Conservation (phyloP, 2,797 vertebrate genomes). For the Enteromius paludinosus region DNA sequence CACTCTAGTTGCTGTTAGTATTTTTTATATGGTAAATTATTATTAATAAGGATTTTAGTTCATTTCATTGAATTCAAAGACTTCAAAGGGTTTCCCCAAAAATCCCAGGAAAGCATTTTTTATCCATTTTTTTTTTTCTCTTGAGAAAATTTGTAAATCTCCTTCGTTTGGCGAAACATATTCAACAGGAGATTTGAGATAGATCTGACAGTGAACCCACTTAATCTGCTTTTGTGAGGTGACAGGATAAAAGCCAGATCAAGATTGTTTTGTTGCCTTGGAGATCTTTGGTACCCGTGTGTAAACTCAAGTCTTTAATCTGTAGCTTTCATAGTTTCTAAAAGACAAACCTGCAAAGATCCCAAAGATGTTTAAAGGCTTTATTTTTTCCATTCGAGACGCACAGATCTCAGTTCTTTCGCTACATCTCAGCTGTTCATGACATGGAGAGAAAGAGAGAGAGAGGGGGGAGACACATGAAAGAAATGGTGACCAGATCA, state of each 20-base stretch:
- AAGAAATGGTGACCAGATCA: slow-evolving; percentile 40
- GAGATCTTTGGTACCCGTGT: not conserved
- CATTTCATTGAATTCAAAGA: not conserved
- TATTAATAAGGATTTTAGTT: not conserved
- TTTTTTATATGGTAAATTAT: not conserved
- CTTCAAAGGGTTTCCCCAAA: not conserved
- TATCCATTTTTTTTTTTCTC: not conserved
- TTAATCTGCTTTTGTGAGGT: not conserved
- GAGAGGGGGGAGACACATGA: not conserved
- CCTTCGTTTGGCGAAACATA: not conserved
- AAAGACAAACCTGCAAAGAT: slow-evolving; percentile 5
- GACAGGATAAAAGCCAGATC: slow-evolving; percentile 20
- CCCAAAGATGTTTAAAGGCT: slow-evolving; percentile 33
- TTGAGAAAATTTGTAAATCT: not conserved
- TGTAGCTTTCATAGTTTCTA: slow-evolving; percentile 24
- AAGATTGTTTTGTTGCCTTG: not conserved
- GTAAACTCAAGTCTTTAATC: slow-evolving; percentile 36
- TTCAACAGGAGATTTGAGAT: slow-evolving; percentile 6
- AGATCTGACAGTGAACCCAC: not conserved
- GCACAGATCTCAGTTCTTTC: not conserved
- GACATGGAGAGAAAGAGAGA: not conserved
- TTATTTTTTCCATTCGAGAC: not conserved
- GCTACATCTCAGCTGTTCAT: not conserved
- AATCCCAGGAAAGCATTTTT: not conserved
- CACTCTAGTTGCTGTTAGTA: not conserved